These are phyloP conservation scores for Choreutis nemorana DNA, from an alignment of 2,888 invertebrate species.

Conservation along the genomic window DNA sequence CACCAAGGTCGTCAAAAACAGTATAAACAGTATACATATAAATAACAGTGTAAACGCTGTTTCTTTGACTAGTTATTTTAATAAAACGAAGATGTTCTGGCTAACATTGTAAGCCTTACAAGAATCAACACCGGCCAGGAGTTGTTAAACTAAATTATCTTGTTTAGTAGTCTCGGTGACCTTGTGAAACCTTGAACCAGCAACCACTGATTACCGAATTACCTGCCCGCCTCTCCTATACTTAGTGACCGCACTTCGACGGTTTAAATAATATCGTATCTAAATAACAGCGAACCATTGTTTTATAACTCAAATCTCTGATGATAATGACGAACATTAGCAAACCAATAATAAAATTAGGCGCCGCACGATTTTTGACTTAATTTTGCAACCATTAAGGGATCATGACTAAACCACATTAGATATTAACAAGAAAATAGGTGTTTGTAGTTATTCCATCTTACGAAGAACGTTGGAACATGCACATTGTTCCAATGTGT, in stretches of 20 bases:
- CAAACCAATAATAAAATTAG: constrained; percentile 61
- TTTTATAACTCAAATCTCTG: constrained; percentile 37
- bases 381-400: constrained; percentile 55
- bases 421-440: too few relatives aligned
- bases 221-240: constrained; percentile 51
- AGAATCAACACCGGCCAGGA: constrained; percentile 19
- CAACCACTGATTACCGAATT: constrained; percentile 63
- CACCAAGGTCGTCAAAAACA: too few relatives aligned
- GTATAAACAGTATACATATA: too few relatives aligned
- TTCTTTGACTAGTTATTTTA: too few relatives aligned
- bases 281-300: constrained; percentile 59
- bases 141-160: constrained; percentile 35
- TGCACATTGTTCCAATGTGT: too few relatives aligned
- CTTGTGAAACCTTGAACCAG: constrained; percentile 43
- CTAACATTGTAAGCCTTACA: too few relatives aligned
- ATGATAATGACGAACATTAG: constrained; percentile 55
- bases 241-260: constrained; percentile 32
- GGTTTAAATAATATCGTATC: constrained; percentile 65
- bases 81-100: too few relatives aligned
- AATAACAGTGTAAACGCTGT: too few relatives aligned
- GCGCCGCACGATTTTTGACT: constrained; percentile 45
- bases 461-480: too few relatives aligned
- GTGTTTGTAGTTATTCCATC: too few relatives aligned
- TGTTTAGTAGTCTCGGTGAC: constrained; percentile 37
- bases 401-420: too few relatives aligned